These are phyloP conservation scores for Gorsachius magnificus DNA, from an alignment of 2,797 vertebrate species.

Conservation along the genomic window DNA sequence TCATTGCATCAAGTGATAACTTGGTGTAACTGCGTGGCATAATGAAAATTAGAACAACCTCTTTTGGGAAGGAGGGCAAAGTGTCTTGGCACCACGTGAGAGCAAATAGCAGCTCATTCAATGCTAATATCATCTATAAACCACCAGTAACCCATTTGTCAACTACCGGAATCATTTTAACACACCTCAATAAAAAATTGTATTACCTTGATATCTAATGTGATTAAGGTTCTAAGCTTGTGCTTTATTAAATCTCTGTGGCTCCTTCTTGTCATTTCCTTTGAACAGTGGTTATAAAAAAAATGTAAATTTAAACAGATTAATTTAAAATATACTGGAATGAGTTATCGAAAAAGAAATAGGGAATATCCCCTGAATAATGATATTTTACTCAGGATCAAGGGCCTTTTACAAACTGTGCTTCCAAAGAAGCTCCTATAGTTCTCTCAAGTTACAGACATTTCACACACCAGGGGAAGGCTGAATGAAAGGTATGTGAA, in stretches of 20 bases:
- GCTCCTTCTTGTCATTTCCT: not conserved
- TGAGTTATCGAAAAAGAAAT: not conserved
- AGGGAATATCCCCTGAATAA: not conserved
- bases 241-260: slow-evolving; percentile 40
- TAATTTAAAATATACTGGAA: slow-evolving; percentile 21
- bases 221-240: slow-evolving; percentile 32
- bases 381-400: not conserved
- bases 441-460: not conserved
- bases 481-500: not conserved
- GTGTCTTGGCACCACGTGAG: not conserved
- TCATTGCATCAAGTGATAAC: not conserved
- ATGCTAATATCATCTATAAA: not conserved
- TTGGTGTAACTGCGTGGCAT: not conserved
- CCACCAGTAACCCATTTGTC: not conserved
- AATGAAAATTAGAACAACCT: not conserved
- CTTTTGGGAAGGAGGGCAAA: not conserved
- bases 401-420: not conserved
- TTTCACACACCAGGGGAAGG: not conserved
- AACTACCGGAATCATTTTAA: slow-evolving; percentile 4
- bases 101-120: not conserved
- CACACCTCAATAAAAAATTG: not conserved
- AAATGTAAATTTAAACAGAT: not conserved
- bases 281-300: not conserved
- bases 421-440: not conserved
- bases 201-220: slow-evolving; percentile 11